Conservation (phyloP, 1,140 invertebrate genomes). For the Galleria mellonella region DNA sequence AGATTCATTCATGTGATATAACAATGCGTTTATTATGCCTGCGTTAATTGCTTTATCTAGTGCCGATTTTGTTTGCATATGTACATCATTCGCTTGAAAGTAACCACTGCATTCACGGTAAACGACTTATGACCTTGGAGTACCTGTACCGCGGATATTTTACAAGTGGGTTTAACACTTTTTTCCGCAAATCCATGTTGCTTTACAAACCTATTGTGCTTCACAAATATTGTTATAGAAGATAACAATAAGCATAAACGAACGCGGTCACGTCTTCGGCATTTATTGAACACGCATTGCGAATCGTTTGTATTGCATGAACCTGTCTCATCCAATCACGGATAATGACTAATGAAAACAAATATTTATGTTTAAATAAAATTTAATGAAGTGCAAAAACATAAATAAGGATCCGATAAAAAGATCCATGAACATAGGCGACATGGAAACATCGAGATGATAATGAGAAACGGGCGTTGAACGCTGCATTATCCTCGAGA, state of each 20-base stretch:
- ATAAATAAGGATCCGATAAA: too few relatives aligned
- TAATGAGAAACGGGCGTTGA: constrained; percentile 45
- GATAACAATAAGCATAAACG: not conserved
- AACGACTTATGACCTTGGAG: constrained; percentile 52
- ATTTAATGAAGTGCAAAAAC: too few relatives aligned
- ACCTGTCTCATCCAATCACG: too few relatives aligned
- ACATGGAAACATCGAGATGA: constrained; percentile 18
- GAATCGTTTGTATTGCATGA: too few relatives aligned
- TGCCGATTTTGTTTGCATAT: not conserved
- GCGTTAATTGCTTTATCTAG: too few relatives aligned
- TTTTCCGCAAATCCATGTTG: constrained; percentile 45
- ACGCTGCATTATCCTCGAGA: constrained; percentile 44
- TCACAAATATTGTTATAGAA: too few relatives aligned
- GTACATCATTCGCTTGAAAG: constrained; percentile 47
- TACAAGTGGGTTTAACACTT: constrained; percentile 41
- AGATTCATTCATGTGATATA: too few relatives aligned
- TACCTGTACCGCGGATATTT: constrained; percentile 44
- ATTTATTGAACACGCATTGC: not conserved
- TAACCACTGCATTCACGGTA: constrained; percentile 46
- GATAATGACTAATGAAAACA: too few relatives aligned
- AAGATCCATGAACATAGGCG: too few relatives aligned
- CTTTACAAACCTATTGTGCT: constrained; percentile 8
- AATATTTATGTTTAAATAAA: too few relatives aligned
- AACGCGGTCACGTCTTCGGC: constrained; percentile 9
- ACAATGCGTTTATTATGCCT: not conserved